Evolutionary conservation across 2,113 vertebrate genomes (phyloP).

Genomic region (Sapajus apella): DNA sequence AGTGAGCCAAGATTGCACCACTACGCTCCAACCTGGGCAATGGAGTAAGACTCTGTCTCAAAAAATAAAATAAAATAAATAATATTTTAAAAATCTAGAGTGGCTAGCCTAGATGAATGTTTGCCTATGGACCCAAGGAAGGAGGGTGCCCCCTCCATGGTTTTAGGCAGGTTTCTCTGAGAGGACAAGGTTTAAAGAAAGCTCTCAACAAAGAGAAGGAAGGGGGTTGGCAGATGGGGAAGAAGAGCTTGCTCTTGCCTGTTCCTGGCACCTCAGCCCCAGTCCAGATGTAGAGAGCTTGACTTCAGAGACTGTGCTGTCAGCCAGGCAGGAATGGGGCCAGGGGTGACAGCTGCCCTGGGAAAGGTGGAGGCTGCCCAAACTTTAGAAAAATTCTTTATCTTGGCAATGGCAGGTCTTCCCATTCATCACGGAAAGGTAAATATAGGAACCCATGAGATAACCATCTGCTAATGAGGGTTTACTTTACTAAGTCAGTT

Average conservation of each 20-base stretch:
- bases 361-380: not conserved
- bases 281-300: not conserved
- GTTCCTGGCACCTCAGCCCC: too few relatives aligned
- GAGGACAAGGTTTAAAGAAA: not conserved
- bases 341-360: not conserved
- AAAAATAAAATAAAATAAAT: too few relatives aligned
- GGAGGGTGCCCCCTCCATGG: not conserved
- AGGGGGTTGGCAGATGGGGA: not conserved
- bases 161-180: constrained; percentile 19
- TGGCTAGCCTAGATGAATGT: not conserved
- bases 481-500: not conserved
- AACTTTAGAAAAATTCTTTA: not conserved
- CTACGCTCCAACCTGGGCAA: too few relatives aligned
- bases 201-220: not conserved
- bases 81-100: not conserved
- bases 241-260: not conserved
- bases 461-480: not conserved
- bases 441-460: not conserved
- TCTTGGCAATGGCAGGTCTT: not conserved
- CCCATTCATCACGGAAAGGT: constrained; percentile 20
- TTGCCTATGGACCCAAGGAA: not conserved
- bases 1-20: too few relatives aligned
- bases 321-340: not conserved
- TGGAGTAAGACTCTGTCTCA: too few relatives aligned
- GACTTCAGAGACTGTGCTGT: not conserved